Base-by-base conservation (phyloP, 2,888 invertebrate genomes). In the Lochmaea capreae region DNA sequence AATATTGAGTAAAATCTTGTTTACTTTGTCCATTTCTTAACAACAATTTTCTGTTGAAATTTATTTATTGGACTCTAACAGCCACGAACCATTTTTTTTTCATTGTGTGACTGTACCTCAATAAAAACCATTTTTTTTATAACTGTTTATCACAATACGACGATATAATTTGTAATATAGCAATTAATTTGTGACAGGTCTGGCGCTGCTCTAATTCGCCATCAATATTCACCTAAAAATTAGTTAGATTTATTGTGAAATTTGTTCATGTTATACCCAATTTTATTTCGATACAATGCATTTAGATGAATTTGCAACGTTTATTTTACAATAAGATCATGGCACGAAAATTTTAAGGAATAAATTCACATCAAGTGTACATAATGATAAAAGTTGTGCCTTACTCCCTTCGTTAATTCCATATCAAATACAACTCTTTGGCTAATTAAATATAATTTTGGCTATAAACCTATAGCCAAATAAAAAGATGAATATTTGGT, bases 41-140 rank as follows among this genome's bases (percentile, higher is more conserved):
- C 16, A 14, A 6, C 14, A 46, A 46, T 46, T 5, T 12, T 49
- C 12, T n/a, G 49, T 49, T 12, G 49, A n/a, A 18, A 54, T 16
- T 8, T 54, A 54, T 54, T 18, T 9, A 54, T 18, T 18, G n/a
- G 10, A 16, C 3, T 16, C 16, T 16, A 54, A 54, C 10, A 54
- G 16, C 54, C 16, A 54, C 9, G 54, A 54, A 54, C 3, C n/a
- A 49, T 6, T 49, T 18, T 54, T 52, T 54, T 54, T 54, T 54
- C 8, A 16, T 54, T 54, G 54, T 54, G 54, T 11, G 54, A 54
- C 16, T 54, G 54, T 54, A 54, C 54, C 18, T 54, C 3, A 54
- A 18, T 18, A 18, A 49, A 68, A 68, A 68, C 68, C 62, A 18
- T 33, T 49, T 68, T 58, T 68, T 68, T 62, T 68, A 68, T 68